Conservation (phyloP, 35 echinoderm and acorn worm species). For the Apostichopus japonicus region DNA sequence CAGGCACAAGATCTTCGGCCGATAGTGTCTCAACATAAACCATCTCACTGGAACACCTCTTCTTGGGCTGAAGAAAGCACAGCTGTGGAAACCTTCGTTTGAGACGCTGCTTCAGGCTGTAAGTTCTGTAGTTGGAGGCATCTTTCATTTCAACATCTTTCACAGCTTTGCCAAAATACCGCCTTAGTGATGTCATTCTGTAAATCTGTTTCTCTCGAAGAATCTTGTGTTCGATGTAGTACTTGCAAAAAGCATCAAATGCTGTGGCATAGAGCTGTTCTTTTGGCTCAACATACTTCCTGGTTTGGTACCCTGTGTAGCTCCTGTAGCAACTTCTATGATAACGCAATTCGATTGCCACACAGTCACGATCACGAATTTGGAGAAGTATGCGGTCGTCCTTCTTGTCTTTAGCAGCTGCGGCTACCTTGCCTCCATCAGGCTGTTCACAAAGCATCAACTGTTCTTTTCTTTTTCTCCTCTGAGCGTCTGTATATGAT, state of each 20-base stretch:
- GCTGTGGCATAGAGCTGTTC: constrained; percentile 13
- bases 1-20: not conserved
- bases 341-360: constrained; percentile 59
- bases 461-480: too few species aligned
- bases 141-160: constrained; percentile 23
- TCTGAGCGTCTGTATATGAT: too few species aligned
- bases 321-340: constrained; percentile 38
- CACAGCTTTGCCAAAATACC: constrained; percentile 29
- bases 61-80: not conserved
- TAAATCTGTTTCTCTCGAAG: constrained; percentile 10
- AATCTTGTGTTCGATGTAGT: constrained; percentile 17
- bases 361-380: constrained; percentile 40
- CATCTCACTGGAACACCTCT: constrained; percentile 42
- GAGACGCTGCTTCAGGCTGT: constrained; percentile 12
- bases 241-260: constrained; percentile 28
- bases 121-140: constrained; percentile 22
- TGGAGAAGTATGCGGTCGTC: not conserved
- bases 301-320: constrained; percentile 42
- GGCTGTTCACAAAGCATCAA: not conserved
- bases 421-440: constrained; percentile 7
- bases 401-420: not conserved
- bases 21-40: constrained; percentile 43
- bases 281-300: not conserved
- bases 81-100: not conserved
- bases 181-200: not conserved